Percentiles rank a stretch among this genome's conserved stretches.
phyloP scores from a whole-genome alignment of 1,140 invertebrate species.

The Teleogryllus occipitalis region DNA sequence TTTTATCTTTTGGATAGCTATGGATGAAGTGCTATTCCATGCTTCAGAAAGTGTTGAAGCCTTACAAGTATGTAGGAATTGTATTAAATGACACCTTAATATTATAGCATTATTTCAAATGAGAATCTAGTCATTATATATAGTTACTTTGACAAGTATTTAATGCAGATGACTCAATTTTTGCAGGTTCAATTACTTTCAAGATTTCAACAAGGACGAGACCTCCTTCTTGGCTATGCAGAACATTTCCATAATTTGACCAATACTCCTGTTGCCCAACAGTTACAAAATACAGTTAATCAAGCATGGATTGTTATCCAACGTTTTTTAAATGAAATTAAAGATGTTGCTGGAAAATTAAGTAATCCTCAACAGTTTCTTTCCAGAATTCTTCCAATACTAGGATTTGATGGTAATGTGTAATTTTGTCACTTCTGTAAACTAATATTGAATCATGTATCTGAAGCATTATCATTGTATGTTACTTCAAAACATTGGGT shows the following conservation, averaged over 20 bases:
- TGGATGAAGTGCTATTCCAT: constrained; percentile 29
- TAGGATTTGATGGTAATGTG: background rate
- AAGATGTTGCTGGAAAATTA: constrained; percentile 27
- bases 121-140: background rate
- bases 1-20: constrained; percentile 9
- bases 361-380: background rate
- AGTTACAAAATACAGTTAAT: background rate
- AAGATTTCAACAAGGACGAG: constrained; percentile 27
- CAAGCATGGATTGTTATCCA: background rate
- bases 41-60: constrained; percentile 31
- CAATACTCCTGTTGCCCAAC: background rate
- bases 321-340: constrained; percentile 30
- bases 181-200: background rate
- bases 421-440: background rate
- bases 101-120: background rate
- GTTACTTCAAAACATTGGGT: too few species aligned
- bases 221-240: constrained; percentile 31
- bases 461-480: background rate
- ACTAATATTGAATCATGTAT: background rate
- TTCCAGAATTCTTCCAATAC: background rate
- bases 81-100: background rate
- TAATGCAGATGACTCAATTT: background rate
- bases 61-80: constrained; percentile 28
- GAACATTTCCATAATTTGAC: constrained; percentile 23
- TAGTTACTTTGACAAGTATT: background rate